These are phyloP conservation scores for Leucophenga montana DNA, from an alignment of 2,888 invertebrate species.

Conservation along the genomic window DNA sequence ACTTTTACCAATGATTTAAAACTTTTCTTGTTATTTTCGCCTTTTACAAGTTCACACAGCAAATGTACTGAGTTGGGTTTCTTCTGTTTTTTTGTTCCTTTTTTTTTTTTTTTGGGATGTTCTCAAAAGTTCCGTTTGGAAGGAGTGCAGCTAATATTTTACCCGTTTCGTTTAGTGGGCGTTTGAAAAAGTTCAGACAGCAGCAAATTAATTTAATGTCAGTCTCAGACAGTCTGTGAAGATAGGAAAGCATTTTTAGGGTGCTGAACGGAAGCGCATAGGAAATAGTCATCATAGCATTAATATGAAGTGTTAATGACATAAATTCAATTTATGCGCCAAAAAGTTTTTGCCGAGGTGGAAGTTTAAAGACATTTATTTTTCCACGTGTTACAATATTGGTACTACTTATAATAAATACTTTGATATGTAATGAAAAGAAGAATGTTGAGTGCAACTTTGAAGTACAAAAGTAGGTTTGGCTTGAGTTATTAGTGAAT, in stretches of 20 bases:
- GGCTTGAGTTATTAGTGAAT: neutral
- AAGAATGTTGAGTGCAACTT: neutral
- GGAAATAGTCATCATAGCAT: conserved; percentile 13
- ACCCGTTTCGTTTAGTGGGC: neutral
- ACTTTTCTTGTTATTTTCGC: conserved; percentile 63
- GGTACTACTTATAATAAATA: no score
- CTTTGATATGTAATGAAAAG: neutral
- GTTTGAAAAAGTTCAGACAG: conserved; percentile 31
- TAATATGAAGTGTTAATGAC: conserved; percentile 25
- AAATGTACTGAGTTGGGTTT: conserved; percentile 36
- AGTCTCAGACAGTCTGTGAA: conserved; percentile 45
- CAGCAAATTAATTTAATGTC: conserved; percentile 66
- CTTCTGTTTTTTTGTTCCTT: neutral
- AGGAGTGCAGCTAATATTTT: neutral
- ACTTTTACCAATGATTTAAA: conserved; percentile 61
- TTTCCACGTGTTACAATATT: no score
- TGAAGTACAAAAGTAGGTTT: neutral
- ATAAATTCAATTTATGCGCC: conserved; percentile 14
- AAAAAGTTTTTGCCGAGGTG: neutral
- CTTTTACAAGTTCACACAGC: conserved; percentile 64
- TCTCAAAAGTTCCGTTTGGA: no score
- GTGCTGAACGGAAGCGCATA: neutral
- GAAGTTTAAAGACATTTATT: no score
- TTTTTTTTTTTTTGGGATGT: neutral
- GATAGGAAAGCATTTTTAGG: neutral